Evolutionary conservation across 2,113 vertebrate species (phyloP).

Genomic region (Cyprinodon tularosa): DNA sequence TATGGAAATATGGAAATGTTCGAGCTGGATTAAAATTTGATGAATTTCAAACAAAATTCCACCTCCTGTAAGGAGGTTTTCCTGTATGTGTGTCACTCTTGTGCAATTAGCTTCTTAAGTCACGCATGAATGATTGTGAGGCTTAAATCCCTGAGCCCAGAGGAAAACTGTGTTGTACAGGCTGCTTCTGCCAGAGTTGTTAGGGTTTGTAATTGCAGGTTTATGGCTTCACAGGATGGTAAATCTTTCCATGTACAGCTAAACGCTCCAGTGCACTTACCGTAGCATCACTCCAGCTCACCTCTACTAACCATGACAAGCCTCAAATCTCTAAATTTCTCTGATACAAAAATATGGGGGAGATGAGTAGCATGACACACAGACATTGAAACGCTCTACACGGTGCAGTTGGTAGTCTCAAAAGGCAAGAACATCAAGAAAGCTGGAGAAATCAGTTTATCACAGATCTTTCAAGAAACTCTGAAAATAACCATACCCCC

Average conservation of each 20-base stretch:
- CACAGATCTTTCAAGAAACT: slow-evolving; percentile 15
- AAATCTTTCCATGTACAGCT: slow-evolving; percentile 71
- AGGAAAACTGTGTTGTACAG: slow-evolving; percentile 54
- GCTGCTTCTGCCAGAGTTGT: slow-evolving; percentile 62
- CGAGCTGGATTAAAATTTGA: slow-evolving; percentile 73
- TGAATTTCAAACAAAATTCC: slow-evolving; percentile 77
- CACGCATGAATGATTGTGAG: slow-evolving; percentile 67
- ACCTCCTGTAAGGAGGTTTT: slow-evolving; percentile 55
- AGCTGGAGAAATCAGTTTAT: slow-evolving; percentile 2
- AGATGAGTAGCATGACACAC: slow-evolving; percentile 4
- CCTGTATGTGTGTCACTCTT: slow-evolving; percentile 55
- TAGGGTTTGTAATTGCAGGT: slow-evolving; percentile 77
- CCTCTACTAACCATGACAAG: slow-evolving; percentile 44
- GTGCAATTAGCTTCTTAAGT: slow-evolving; percentile 76
- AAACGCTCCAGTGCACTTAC: slow-evolving; percentile 66
- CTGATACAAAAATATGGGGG: slow-evolving; percentile 40
- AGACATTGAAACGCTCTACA: slow-evolving; percentile 12
- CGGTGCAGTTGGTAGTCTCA: slow-evolving; percentile 2
- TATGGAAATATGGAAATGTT: slow-evolving; percentile 78
- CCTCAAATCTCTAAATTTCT: slow-evolving; percentile 43
- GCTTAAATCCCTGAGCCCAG: slow-evolving; percentile 67
- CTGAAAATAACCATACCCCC: slow-evolving; percentile 20
- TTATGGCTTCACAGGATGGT: slow-evolving; percentile 70
- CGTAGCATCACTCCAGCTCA: slow-evolving; percentile 54
- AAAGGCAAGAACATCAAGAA: slow-evolving; percentile 14